Evolutionary conservation across 2,113 vertebrate genomes (phyloP).

Genomic region (Hemibagrus wyckioides): DNA sequence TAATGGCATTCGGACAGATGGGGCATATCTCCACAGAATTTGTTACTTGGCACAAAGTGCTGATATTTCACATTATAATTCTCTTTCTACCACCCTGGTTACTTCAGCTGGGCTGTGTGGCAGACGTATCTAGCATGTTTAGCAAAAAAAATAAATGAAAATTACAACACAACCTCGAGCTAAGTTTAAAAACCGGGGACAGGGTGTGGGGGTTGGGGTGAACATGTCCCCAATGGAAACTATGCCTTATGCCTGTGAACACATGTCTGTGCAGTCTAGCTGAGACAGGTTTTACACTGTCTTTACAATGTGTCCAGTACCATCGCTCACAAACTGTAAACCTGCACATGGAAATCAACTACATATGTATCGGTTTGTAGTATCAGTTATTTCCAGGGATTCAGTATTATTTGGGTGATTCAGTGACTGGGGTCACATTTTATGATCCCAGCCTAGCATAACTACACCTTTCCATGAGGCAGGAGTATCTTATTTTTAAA

Average conservation of each 20-base stretch:
- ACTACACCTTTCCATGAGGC: not conserved
- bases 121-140: not conserved
- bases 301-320: not conserved
- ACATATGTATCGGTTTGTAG: not conserved
- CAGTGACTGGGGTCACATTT: not conserved
- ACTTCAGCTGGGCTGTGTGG: not conserved
- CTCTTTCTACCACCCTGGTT: not conserved
- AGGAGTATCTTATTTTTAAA: not conserved
- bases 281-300: constrained; percentile 33
- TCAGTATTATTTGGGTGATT: not conserved
- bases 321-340: not conserved
- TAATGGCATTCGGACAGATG: constrained; percentile 9
- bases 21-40: not conserved
- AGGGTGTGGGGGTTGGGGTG: constrained; percentile 13
- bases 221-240: not conserved
- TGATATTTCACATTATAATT: not conserved
- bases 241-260: constrained; percentile 34
- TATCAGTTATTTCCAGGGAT: not conserved
- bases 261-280: constrained; percentile 19
- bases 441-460: not conserved
- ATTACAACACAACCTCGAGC: not conserved
- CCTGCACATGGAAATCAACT: not conserved
- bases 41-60: not conserved
- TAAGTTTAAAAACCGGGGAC: constrained; percentile 31
- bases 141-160: not conserved